Evolutionary conservation across 2,888 invertebrate genomes (phyloP).

Genomic region (Seira musarum): DNA sequence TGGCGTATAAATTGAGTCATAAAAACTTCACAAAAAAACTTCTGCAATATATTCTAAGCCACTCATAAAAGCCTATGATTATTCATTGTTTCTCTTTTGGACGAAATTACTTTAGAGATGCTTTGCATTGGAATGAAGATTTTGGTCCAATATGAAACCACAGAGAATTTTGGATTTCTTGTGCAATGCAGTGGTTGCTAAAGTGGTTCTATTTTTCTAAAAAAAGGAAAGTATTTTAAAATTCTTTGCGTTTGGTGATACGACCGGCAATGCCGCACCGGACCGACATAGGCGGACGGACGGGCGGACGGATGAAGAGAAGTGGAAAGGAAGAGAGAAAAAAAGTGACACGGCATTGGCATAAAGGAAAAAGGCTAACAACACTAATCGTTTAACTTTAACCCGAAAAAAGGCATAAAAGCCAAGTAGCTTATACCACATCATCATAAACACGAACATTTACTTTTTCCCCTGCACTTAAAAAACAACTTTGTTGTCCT

Average conservation of each 20-base stretch:
- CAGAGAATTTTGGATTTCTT: too few species aligned
- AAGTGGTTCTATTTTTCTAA: too few species aligned
- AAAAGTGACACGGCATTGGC: constrained; percentile 19
- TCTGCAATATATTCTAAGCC: constrained; percentile 21
- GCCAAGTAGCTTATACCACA: background rate
- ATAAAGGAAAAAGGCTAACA: constrained; percentile 28
- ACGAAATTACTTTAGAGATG: background rate
- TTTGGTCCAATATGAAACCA: too few species aligned
- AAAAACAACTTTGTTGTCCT: background rate
- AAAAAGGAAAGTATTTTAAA: too few species aligned
- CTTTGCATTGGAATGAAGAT: too few species aligned
- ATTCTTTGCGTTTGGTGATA: too few species aligned
- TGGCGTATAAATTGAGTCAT: constrained; percentile 42
- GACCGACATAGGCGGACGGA: constrained; percentile 11
- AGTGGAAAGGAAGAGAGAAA: constrained; percentile 31
- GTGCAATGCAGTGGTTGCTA: too few species aligned
- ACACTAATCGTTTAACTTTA: constrained; percentile 35
- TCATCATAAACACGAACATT: background rate
- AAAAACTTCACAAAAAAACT: constrained; percentile 45
- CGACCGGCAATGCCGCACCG: background rate
- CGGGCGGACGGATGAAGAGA: constrained; percentile 23
- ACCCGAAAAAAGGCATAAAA: constrained; percentile 15
- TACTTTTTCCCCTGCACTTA: background rate
- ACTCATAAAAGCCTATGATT: constrained; percentile 13
- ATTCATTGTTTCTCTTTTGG: constrained; percentile 7